A percentile compares a stretch with the other conserved stretches of the same genome.
These are phyloP conservation scores for Silurus aristotelis DNA, from an alignment of 2,797 vertebrate genomes.

Conservation along the genomic window DNA sequence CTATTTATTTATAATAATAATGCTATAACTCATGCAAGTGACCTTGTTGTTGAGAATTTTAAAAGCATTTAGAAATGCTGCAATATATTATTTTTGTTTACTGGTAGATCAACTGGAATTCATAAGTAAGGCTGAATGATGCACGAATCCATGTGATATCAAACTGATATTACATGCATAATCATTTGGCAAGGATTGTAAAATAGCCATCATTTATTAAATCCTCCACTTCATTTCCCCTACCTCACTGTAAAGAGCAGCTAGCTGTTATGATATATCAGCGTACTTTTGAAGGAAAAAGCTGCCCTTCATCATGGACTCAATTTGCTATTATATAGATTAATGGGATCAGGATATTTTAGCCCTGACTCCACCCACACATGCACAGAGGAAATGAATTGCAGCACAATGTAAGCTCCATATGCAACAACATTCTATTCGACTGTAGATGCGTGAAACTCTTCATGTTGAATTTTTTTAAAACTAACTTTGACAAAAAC, in stretches of 20 bases:
- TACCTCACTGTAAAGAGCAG: slow-evolving; percentile 4
- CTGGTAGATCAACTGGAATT: not conserved
- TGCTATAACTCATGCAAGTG: not conserved
- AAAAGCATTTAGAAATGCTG: not conserved
- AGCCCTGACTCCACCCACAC: slow-evolving; percentile 41
- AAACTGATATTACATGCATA: not conserved
- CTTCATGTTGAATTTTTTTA: not conserved
- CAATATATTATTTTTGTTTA: not conserved
- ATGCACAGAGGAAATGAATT: slow-evolving; percentile 20
- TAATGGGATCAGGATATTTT: slow-evolving; percentile 80
- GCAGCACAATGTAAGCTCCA: not conserved
- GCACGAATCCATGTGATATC: not conserved
- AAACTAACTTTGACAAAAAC: not conserved
- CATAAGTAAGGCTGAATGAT: not conserved
- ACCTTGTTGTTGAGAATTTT: not conserved
- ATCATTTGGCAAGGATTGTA: slow-evolving; percentile 14
- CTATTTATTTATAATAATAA: not conserved
- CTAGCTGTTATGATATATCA: slow-evolving; percentile 63
- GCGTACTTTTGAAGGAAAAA: slow-evolving; percentile 72
- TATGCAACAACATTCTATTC: not conserved
- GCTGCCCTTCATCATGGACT: slow-evolving; percentile 81
- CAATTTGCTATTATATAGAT: slow-evolving; percentile 74
- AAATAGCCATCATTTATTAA: slow-evolving; percentile 8
- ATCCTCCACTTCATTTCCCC: not conserved
- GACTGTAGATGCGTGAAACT: not conserved